A percentile compares a stretch with the other conserved stretches of the same genome.
Conservation (phyloP, 2,888 invertebrate genomes). For the Lithophane leautieri region DNA sequence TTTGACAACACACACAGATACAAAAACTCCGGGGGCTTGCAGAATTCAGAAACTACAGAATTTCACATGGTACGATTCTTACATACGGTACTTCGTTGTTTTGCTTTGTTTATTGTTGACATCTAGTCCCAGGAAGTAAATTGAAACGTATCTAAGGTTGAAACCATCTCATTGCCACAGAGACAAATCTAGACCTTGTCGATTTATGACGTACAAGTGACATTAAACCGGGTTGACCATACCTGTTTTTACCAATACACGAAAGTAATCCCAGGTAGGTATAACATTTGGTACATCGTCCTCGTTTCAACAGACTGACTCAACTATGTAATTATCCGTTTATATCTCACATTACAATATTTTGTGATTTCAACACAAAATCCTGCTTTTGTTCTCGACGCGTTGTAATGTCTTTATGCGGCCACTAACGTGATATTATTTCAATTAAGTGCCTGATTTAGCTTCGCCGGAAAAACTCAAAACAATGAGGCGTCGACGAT, state of each 20-base stretch:
- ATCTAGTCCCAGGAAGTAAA: neutral
- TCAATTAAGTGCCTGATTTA: constrained; percentile 88
- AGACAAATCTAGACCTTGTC: neutral
- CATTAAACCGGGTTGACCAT: neutral
- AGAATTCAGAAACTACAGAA: neutral
- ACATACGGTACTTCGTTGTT: neutral
- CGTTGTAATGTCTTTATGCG: constrained; percentile 84
- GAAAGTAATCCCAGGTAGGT: constrained; percentile 71
- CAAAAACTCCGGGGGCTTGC: neutral
- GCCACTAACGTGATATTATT: constrained; percentile 87
- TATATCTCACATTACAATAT: constrained; percentile 82
- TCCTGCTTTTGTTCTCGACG: constrained; percentile 86
- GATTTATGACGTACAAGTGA: neutral
- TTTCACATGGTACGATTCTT: neutral
- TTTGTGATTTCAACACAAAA: constrained; percentile 86
- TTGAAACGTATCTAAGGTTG: neutral
- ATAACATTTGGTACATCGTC: constrained; percentile 68
- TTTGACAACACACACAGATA: neutral
- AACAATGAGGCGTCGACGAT: constrained; percentile 87
- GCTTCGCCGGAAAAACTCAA: constrained; percentile 84
- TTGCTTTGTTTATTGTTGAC: neutral
- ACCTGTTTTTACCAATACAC: constrained; percentile 7
- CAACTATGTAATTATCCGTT: constrained; percentile 79
- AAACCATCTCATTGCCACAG: neutral
- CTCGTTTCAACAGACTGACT: constrained; percentile 76